Percentiles rank a stretch among this genome's conserved stretches.
phyloP scores from a whole-genome alignment of 2,888 invertebrate genomes.

The Torymus aiolomorphi region DNA sequence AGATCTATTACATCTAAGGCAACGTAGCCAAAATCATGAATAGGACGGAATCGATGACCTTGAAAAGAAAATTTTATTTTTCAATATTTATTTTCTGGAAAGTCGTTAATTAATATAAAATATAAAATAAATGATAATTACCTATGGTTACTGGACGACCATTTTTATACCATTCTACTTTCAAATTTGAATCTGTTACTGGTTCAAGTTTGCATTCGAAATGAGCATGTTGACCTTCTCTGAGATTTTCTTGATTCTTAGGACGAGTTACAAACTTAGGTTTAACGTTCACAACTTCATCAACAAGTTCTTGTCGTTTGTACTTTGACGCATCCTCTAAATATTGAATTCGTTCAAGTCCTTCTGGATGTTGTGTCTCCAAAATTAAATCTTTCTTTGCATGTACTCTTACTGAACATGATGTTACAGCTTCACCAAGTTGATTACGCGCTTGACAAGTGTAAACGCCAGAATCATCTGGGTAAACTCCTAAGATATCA shows the following conservation, averaged over 20 bases:
- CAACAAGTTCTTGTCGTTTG: slow-evolving; percentile 87
- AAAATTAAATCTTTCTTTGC: slow-evolving; percentile 91
- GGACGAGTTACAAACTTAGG: slow-evolving; percentile 92
- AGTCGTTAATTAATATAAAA: neutral
- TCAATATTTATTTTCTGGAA: neutral
- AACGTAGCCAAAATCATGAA: slow-evolving; percentile 99
- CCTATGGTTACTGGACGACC: slow-evolving; percentile 94
- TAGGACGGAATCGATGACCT: slow-evolving; percentile 95
- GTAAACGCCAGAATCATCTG: slow-evolving; percentile 97
- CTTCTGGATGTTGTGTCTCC: slow-evolving; percentile 93
- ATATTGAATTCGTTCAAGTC: slow-evolving; percentile 93
- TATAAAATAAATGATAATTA: slow-evolving; percentile 65
- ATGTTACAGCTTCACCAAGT: slow-evolving; percentile 95
- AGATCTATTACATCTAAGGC: slow-evolving; percentile 97
- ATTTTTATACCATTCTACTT: slow-evolving; percentile 98
- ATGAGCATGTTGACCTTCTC: slow-evolving; percentile 94
- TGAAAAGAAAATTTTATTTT: slow-evolving; percentile 31
- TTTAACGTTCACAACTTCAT: slow-evolving; percentile 88
- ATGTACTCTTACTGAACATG: slow-evolving; percentile 91
- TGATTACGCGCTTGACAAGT: slow-evolving; percentile 96
- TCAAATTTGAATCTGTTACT: slow-evolving; percentile 95
- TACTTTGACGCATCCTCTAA: slow-evolving; percentile 91
- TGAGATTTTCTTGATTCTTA: slow-evolving; percentile 89
- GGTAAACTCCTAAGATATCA: slow-evolving; percentile 96
- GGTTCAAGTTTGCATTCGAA: slow-evolving; percentile 98